Conservation (phyloP, 2,888 invertebrate genomes). For the Thelaira solivaga region DNA sequence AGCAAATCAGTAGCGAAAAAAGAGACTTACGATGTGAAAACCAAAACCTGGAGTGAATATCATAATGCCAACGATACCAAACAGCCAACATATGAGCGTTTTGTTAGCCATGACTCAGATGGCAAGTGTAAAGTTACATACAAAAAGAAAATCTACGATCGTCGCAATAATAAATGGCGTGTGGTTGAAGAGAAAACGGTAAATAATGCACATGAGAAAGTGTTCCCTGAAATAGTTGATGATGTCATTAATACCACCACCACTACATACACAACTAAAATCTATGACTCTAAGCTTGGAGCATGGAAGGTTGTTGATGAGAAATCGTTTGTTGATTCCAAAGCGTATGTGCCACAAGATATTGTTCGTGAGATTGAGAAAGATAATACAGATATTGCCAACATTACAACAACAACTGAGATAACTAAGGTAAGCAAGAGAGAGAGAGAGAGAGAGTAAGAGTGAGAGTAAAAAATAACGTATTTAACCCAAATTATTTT, state of each 20-base stretch:
- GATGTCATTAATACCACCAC: conserved; percentile 77
- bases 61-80: conserved; percentile 71
- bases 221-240: conserved; percentile 77
- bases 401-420: conserved; percentile 77
- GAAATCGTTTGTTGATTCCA: conserved; percentile 76
- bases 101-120: conserved; percentile 76
- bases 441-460: not conserved
- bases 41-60: conserved; percentile 75
- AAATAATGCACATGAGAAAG: conserved; percentile 75
- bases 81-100: conserved; percentile 74
- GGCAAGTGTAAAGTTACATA: conserved; percentile 76
- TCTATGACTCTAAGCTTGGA: conserved; percentile 76
- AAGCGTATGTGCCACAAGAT: conserved; percentile 76
- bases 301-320: conserved; percentile 77
- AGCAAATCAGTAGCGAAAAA: conserved; percentile 70
- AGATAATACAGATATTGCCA: conserved; percentile 77
- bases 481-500: too few species aligned
- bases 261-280: conserved; percentile 77
- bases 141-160: conserved; percentile 77
- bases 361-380: conserved; percentile 77
- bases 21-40: conserved; percentile 76
- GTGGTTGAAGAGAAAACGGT: conserved; percentile 79
- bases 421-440: conserved; percentile 75
- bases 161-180: conserved; percentile 76
- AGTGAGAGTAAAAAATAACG: too few species aligned